Evolutionary conservation across 2,888 invertebrate species (phyloP).

Genomic region (Ophioninae sp.): DNA sequence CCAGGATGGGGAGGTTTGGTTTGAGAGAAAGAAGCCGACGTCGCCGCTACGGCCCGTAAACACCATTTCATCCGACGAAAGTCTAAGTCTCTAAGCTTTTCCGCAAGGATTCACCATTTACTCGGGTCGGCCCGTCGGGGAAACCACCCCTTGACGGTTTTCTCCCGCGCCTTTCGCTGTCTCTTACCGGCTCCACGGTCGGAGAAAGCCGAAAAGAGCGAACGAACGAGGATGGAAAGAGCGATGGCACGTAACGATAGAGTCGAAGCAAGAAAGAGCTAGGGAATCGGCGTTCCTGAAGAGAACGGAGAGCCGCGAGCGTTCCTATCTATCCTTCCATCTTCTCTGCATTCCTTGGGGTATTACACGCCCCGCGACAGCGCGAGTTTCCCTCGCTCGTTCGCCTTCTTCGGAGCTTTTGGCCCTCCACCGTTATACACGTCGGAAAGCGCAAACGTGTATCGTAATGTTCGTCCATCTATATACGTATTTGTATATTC

Average conservation of each 20-base stretch:
- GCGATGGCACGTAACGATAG: conserved; percentile 15
- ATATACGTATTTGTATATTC: neutral
- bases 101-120: conserved; percentile 76
- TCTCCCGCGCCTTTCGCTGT: conserved; percentile 48
- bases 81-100: conserved; percentile 78
- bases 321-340: conserved; percentile 79
- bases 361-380: conserved; percentile 77
- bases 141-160: conserved; percentile 64
- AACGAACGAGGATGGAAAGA: conserved; percentile 35
- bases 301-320: conserved; percentile 64
- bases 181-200: conserved; percentile 43
- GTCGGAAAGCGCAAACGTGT: conserved; percentile 11
- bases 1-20: conserved; percentile 35
- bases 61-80: conserved; percentile 74
- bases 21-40: conserved; percentile 45
- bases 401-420: conserved; percentile 58
- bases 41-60: conserved; percentile 70
- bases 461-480: neutral
- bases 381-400: conserved; percentile 59
- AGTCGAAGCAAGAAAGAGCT: conserved; percentile 47
- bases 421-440: conserved; percentile 31
- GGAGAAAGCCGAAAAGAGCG: conserved; percentile 27
- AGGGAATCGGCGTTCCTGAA: conserved; percentile 37
- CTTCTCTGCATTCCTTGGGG: conserved; percentile 80
- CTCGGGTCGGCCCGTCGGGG: conserved; percentile 60